phyloP scores from a whole-genome alignment of 2,888 invertebrate genomes.

The Bhutanitis thaidina region DNA sequence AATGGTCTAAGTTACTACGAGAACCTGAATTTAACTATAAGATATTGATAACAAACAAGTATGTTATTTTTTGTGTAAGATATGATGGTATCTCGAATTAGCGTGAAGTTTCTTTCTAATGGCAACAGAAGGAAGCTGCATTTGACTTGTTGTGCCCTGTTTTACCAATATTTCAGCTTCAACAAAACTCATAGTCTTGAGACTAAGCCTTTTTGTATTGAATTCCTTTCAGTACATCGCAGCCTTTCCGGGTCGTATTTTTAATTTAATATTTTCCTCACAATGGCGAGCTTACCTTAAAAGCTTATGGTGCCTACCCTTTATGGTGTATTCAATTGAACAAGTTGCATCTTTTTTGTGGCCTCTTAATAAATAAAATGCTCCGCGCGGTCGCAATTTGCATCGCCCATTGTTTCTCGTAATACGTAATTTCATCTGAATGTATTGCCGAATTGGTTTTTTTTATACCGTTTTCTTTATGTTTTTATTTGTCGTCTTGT shows the following conservation, averaged over 20 bases:
- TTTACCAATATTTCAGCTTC: conserved; percentile 1
- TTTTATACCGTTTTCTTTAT: conserved; percentile 36
- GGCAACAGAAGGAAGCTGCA: too few species aligned
- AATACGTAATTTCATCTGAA: conserved; percentile 59
- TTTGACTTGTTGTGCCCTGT: too few species aligned
- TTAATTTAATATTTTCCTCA: conserved; percentile 50
- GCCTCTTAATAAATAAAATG: conserved; percentile 54
- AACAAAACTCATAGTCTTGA: conserved; percentile 15
- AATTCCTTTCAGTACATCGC: conserved; percentile 33
- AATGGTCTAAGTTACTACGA: conserved; percentile 73
- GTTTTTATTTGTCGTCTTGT: conserved; percentile 35
- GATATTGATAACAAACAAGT: too few species aligned
- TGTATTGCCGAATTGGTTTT: conserved; percentile 48
- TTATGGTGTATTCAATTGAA: conserved; percentile 58
- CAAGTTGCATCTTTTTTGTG: conserved; percentile 50
- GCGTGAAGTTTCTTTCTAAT: too few species aligned
- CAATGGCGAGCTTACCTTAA: conserved; percentile 52
- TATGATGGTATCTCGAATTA: too few species aligned
- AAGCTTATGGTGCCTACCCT: conserved; percentile 44
- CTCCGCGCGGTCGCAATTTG: conserved; percentile 57
- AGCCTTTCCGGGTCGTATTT: conserved; percentile 46
- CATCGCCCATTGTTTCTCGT: conserved; percentile 68
- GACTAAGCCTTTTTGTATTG: conserved; percentile 27
- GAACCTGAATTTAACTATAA: conserved; percentile 39
- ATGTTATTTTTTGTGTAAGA: too few species aligned